Evolutionary conservation across 2,888 invertebrate species (phyloP).

Genomic region (Diarsia rubi): DNA sequence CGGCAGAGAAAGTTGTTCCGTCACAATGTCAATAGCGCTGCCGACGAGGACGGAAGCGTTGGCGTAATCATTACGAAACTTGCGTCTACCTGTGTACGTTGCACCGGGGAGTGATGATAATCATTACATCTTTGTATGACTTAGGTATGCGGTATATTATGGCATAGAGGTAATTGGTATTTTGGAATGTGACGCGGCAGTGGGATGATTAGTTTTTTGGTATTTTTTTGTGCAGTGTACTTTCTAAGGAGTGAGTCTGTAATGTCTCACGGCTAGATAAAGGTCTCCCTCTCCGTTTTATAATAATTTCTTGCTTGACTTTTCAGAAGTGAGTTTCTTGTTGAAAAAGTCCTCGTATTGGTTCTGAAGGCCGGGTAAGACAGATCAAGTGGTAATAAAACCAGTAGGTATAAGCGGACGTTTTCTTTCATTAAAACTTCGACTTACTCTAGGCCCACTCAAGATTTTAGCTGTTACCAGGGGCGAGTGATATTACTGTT

Average conservation of each 20-base stretch:
- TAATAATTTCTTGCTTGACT: not conserved
- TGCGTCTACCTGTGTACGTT: slow-evolving; percentile 46
- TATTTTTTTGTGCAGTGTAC: not conserved
- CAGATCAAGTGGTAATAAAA: not conserved
- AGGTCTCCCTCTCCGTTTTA: not conserved
- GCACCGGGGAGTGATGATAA: slow-evolving; percentile 37
- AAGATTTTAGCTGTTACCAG: not conserved
- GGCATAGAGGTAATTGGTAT: slow-evolving; percentile 9
- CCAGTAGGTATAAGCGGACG: not conserved
- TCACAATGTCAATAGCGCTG: slow-evolving; percentile 72
- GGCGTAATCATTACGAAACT: slow-evolving; percentile 74
- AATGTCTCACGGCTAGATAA: not conserved
- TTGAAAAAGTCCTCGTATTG: not conserved
- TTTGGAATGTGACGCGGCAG: not conserved
- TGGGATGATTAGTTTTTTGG: not conserved
- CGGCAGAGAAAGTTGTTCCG: slow-evolving; percentile 70
- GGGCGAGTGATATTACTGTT: not conserved
- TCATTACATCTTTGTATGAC: slow-evolving; percentile 33
- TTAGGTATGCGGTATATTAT: slow-evolving; percentile 11
- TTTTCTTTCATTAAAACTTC: not conserved
- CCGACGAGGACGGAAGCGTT: slow-evolving; percentile 67
- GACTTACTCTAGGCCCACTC: not conserved
- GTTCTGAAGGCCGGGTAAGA: not conserved
- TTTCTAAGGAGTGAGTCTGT: not conserved
- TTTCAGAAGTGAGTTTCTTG: not conserved